Evolutionary conservation across 2,797 vertebrate genomes (phyloP), one percentile per base, ranked within the genome.

Genomic region (Petrocephalus schoutedeni): DNA sequence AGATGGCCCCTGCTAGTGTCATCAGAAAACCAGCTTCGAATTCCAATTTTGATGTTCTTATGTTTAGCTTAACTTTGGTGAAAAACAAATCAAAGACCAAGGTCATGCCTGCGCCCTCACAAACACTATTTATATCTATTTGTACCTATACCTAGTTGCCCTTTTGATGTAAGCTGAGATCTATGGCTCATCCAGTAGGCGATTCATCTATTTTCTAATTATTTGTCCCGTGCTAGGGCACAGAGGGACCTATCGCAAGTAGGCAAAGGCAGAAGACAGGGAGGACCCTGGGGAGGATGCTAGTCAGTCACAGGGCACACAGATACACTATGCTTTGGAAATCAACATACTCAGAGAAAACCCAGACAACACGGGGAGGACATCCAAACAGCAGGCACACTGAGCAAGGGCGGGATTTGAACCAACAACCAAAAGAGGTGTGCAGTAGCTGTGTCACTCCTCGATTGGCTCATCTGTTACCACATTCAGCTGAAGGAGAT

Each of bases 71-170:
- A 41, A 41, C 67, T 74, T 5, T 10, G 14, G 28, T 71, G 32
- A 71, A 16, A 41, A 71, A 36, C 67, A 16, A 1, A 41, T 71
- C 67, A 71, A 36, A 71, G 67, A 71, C 36, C 67, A 71, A 7
- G 67, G 67, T 36, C 67, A 41, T 71, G 67, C 16, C 36, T 2
- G 32, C 2, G 67, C 32, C 32, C 10, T 2, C 32, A 74, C 12
- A 74, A 7, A 74, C 67, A 74, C 67, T 32, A 74, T 32, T 74
- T 74, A 74, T 74, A 74, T 74, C 67, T 74, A 74, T 74, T 74
- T 74, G 67, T 41, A 74, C 28, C 67, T 74, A 36, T 74, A 74
- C 67, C 67, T 74, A 74, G 67, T 36, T 71, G 64, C 64, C 64
- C 64, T 71, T 71, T 71, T 71, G 58, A n/a, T 59, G 64, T 28